Evolutionary conservation across 1,140 invertebrate species (phyloP).

Genomic region (Drosophila dunni): DNA sequence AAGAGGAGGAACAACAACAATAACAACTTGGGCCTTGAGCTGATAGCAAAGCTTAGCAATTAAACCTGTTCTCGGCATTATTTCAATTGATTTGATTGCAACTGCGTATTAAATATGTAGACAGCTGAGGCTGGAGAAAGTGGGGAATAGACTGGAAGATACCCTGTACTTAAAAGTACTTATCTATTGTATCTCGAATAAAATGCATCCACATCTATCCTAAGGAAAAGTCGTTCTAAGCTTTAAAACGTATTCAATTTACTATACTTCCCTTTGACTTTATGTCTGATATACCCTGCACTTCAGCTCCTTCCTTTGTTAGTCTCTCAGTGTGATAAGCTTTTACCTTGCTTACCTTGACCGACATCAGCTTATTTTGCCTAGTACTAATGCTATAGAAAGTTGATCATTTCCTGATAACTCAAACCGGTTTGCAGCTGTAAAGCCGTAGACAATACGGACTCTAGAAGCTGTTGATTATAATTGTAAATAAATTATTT

Average conservation of each 20-base stretch:
- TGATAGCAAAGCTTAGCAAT: slow-evolving; percentile 24
- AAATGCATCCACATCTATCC: too few relatives aligned
- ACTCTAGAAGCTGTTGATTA: too few relatives aligned
- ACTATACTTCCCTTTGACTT: too few relatives aligned
- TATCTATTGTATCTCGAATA: too few relatives aligned
- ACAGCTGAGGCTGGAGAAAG: background rate
- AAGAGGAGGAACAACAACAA: slow-evolving; percentile 5
- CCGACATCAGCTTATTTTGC: background rate
- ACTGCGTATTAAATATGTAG: slow-evolving; percentile 29
- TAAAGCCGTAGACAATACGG: background rate
- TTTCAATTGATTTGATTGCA: slow-evolving; percentile 3
- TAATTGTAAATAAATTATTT: too few relatives aligned
- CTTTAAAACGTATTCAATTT: too few relatives aligned
- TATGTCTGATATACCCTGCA: too few relatives aligned
- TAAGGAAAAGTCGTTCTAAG: too few relatives aligned
- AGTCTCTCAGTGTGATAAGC: background rate
- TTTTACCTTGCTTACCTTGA: background rate
- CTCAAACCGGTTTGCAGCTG: background rate
- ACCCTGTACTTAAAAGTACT: background rate
- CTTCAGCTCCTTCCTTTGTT: too few relatives aligned
- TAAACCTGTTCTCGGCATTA: slow-evolving; percentile 31
- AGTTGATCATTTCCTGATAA: background rate
- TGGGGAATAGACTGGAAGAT: slow-evolving; percentile 1
- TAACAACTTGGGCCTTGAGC: slow-evolving; percentile 11
- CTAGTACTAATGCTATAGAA: background rate